These are phyloP conservation scores for Chrosomus eos DNA, from an alignment of 2,797 vertebrate species.

Conservation along the genomic window DNA sequence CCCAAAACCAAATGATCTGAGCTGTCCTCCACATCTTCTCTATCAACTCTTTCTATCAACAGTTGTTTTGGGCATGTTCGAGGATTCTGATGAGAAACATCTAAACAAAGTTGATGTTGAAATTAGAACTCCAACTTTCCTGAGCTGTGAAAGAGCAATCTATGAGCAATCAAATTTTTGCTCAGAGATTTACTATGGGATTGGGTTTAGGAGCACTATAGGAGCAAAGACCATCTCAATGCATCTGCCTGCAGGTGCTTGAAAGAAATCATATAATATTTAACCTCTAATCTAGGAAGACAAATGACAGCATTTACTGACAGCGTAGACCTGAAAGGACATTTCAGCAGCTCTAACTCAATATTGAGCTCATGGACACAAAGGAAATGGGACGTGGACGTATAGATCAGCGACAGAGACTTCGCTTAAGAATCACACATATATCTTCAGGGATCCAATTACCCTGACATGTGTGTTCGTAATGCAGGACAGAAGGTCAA, in stretches of 20 bases:
- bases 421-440: constrained; percentile 40
- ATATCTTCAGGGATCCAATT: constrained; percentile 45
- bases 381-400: constrained; percentile 48
- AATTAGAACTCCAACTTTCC: constrained; percentile 2
- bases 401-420: constrained; percentile 39
- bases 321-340: constrained; percentile 36
- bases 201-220: not conserved
- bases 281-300: constrained; percentile 45
- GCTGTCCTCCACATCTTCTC: not conserved
- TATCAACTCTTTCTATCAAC: no score
- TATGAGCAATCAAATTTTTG: not conserved
- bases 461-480: constrained; percentile 38
- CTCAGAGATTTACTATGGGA: not conserved
- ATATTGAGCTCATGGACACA: constrained; percentile 55
- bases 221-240: constrained; percentile 1
- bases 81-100: not conserved
- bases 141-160: not conserved
- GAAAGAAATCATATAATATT: constrained; percentile 45
- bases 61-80: not conserved
- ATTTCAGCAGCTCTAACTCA: constrained; percentile 54
- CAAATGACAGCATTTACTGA: constrained; percentile 34
- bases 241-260: constrained; percentile 45
- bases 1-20: not conserved
- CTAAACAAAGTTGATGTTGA: not conserved
- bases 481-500: constrained; percentile 49